These are phyloP conservation scores for Styela plicata DNA, from an alignment of 23 tunicate species.

Conservation along the genomic window DNA sequence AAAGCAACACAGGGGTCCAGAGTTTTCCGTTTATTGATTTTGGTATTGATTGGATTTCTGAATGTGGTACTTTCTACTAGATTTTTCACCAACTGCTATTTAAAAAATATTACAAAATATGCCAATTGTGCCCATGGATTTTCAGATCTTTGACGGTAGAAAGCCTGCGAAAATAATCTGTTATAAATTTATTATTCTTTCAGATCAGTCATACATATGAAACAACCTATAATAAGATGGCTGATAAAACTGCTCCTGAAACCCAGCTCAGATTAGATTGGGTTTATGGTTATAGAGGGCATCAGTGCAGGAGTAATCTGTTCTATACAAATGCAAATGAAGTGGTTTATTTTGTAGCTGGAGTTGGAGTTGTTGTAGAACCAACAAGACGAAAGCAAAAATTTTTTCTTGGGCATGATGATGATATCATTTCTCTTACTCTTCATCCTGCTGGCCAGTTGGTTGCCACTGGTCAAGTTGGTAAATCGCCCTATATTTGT, in stretches of 20 bases:
- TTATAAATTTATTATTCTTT: no score
- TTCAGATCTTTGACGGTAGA: no score
- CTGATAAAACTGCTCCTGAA: constrained; percentile 88
- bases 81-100: no score
- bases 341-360: constrained; percentile 97
- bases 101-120: no score
- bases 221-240: constrained; percentile 38
- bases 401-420: constrained; percentile 94
- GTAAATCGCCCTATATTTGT: constrained; percentile 89
- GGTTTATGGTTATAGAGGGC: constrained; percentile 99
- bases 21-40: no score
- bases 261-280: constrained; percentile 75
- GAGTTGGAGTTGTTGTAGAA: constrained; percentile 81
- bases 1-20: no score
- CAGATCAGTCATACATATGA: no score
- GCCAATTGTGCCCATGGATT: no score
- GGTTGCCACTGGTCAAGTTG: constrained; percentile 97
- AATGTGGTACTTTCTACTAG: no score
- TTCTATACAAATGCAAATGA: constrained; percentile 54
- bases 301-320: constrained; percentile 92
- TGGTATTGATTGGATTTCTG: no score
- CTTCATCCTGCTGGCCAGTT: constrained; percentile 67
- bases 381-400: constrained; percentile 56
- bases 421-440: constrained; percentile 89
- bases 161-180: no score